Evolutionary conservation across 23 tunicate genomes (phyloP).

Genomic region (Trididemnum miniatum): DNA sequence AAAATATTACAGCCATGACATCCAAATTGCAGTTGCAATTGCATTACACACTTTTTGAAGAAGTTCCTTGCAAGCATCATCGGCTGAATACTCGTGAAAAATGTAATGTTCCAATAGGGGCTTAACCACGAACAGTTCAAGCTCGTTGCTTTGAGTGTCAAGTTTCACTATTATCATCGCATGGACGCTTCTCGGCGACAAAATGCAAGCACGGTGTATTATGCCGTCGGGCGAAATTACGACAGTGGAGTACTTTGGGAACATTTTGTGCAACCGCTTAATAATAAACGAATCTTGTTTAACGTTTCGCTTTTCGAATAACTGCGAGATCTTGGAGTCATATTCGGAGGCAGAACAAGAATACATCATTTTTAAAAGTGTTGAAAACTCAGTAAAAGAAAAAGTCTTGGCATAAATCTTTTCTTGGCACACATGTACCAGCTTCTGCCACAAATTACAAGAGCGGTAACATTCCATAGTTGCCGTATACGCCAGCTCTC

Average conservation of each 20-base stretch:
- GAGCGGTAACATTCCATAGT: slow-evolving; percentile 47
- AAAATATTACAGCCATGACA: slow-evolving; percentile 30
- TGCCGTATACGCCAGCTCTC: slow-evolving; percentile 12
- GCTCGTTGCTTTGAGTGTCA: background rate
- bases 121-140: background rate
- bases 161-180: background rate
- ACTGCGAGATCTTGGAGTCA: slow-evolving; percentile 7
- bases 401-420: slow-evolving; percentile 13
- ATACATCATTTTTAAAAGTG: slow-evolving; percentile 32
- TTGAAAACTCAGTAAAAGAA: slow-evolving; percentile 18
- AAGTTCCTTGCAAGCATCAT: slow-evolving; percentile 29
- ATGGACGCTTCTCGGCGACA: slow-evolving; percentile 5
- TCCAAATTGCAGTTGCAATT: background rate
- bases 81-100: background rate
- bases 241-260: slow-evolving; percentile 32
- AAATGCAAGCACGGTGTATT: slow-evolving; percentile 23
- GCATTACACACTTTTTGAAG: background rate
- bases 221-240: slow-evolving; percentile 20
- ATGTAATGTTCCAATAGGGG: background rate
- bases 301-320: slow-evolving; percentile 4
- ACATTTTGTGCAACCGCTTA: slow-evolving; percentile 38
- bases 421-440: slow-evolving; percentile 38
- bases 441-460: slow-evolving; percentile 37
- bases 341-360: slow-evolving; percentile 19
- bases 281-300: slow-evolving; percentile 21